Evolutionary conservation across 2,797 vertebrate species (phyloP).

Genomic region (Limosa lapponica): DNA sequence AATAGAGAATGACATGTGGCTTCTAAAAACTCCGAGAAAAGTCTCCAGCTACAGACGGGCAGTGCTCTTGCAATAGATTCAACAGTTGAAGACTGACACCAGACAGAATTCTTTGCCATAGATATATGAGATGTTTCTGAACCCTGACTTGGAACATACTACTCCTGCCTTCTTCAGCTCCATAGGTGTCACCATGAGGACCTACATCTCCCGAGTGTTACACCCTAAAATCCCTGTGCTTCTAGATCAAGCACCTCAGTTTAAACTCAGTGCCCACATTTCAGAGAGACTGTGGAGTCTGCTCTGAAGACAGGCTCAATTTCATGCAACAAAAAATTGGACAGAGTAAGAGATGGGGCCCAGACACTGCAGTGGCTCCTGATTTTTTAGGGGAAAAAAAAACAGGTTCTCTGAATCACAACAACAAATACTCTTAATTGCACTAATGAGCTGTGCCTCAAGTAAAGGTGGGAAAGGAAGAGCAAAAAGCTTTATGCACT

Average conservation of each 20-base stretch:
- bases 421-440: background rate
- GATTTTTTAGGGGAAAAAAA: background rate
- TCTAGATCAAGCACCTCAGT: background rate
- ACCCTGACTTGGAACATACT: rapidly evolving
- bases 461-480: background rate
- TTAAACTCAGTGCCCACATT: background rate
- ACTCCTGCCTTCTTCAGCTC: background rate
- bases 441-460: background rate
- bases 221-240: background rate
- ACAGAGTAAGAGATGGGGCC: background rate
- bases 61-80: background rate
- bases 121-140: background rate
- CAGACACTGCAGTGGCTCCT: background rate
- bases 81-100: background rate
- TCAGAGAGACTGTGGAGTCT: background rate
- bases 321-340: background rate
- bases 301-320: background rate
- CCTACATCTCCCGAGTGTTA: background rate
- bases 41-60: background rate
- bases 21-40: background rate
- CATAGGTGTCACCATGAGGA: background rate
- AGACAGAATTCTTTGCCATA: background rate
- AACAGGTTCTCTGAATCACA: background rate
- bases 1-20: background rate
- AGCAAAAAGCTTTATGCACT: background rate